Evolutionary conservation across 2,797 vertebrate species (phyloP), one percentile per base, ranked within the genome.

Genomic region (Labeo calbasu): DNA sequence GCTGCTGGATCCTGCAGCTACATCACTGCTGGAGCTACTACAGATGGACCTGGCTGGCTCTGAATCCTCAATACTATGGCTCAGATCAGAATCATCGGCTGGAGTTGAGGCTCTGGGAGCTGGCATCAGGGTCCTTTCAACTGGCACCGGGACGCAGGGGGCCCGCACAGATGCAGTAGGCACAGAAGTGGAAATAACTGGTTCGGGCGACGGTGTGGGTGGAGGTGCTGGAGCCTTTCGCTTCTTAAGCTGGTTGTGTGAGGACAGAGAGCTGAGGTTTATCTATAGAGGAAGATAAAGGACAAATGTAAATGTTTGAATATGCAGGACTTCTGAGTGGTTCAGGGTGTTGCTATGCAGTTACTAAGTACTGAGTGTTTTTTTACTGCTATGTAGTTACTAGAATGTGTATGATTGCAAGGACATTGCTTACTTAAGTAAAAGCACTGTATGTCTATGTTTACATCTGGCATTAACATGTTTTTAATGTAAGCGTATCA

Each of bases 201-300:
- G 81, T 9, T 79, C 89, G 13, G 90, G 88, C 36, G 86, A 80
- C 0, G 95, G 93, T 72, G 92, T 95, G 25, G 96, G 93, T 0
- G 96, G 96, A 21, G 96, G 96, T 13, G 94, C 83, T 3, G 98
- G 98, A 6, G 98, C 98, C 88, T 95, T 97, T 48, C 97, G 94
- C 93, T 99, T 99, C 90, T 96, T 98, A 85, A 96, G 95, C 89
- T 95, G 96, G 85, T 94, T 92, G 87, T 94, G 93, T 66, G 95
- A 91, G 0, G 91, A 91, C 25, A 94, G 91, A 4, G 94, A 96
- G 86, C 92, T 92, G 65, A 92, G 92, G 17, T 91, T 92, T 85
- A 94, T 82, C 98, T 99, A 59, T 13, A 78, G 9, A 85, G 81
- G 77, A 71, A 88, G 79, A 82, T 81, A 28, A 14, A 85, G 81